Evolutionary conservation across 2,888 invertebrate genomes (phyloP).

Genomic region (Noctua fimbriata): DNA sequence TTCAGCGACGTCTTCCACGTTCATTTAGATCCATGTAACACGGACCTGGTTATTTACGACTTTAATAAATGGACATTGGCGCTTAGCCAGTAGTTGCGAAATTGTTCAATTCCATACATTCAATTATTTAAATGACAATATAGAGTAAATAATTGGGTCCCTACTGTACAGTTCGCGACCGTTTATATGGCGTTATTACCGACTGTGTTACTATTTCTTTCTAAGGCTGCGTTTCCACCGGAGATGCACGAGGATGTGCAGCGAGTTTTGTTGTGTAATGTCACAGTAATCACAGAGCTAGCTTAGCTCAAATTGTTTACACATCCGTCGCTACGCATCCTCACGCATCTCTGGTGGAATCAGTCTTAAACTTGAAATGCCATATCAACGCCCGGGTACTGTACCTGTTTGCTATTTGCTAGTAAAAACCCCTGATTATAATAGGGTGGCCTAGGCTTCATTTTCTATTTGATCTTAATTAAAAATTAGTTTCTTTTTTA

Average conservation of each 20-base stretch:
- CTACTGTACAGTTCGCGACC: background rate
- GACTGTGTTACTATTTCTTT: background rate
- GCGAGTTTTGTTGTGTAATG: background rate
- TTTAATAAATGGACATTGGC: background rate
- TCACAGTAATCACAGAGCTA: background rate
- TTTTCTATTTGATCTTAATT: conserved; percentile 21
- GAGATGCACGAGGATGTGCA: background rate
- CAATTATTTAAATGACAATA: background rate
- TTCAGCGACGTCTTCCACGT: background rate
- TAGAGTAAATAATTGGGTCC: background rate
- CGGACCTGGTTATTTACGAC: background rate
- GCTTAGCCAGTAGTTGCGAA: background rate
- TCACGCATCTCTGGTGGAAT: background rate
- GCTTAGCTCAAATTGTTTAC: background rate
- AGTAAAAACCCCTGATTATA: conserved; percentile 31
- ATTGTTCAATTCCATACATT: background rate
- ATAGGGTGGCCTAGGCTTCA: conserved; percentile 34
- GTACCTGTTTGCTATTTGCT: conserved; percentile 16
- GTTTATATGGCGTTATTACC: background rate
- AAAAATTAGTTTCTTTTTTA: background rate
- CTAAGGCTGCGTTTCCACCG: background rate
- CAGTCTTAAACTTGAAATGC: background rate
- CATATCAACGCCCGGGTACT: background rate
- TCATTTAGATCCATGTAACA: conserved; percentile 4
- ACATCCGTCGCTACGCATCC: background rate